Evolutionary conservation across 2,797 vertebrate species (phyloP).

Genomic region (Peromyscus aztecus): DNA sequence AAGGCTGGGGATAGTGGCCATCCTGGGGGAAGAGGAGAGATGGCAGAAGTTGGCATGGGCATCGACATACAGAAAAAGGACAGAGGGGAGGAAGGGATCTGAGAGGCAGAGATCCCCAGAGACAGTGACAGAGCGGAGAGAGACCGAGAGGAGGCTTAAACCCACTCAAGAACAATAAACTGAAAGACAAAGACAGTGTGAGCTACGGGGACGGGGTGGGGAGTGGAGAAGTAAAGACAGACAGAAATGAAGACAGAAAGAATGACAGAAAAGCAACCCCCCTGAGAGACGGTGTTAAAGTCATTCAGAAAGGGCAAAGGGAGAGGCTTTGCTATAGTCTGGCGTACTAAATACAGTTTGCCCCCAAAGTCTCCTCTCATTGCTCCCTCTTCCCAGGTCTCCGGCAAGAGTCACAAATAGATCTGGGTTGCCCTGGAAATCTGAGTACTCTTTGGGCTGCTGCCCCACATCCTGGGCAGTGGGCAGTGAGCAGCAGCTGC

Average conservation of each 20-base stretch:
- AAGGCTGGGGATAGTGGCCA: neutral
- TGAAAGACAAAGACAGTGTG: neutral
- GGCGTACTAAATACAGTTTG: neutral
- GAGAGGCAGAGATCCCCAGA: neutral
- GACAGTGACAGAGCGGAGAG: neutral
- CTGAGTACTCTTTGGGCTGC: neutral
- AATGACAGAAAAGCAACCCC: neutral
- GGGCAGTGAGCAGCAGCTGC: neutral
- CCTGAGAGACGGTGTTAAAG: neutral
- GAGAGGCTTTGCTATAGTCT: neutral
- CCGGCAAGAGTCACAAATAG: constrained; percentile 22
- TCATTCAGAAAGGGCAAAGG: neutral
- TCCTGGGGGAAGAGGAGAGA: constrained; percentile 23
- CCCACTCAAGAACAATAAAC: neutral
- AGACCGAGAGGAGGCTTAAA: neutral
- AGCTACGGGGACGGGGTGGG: neutral
- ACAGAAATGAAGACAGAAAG: constrained; percentile 4
- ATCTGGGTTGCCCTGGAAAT: neutral
- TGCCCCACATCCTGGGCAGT: neutral
- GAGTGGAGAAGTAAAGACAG: neutral
- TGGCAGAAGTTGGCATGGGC: constrained; percentile 29
- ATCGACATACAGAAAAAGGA: constrained; percentile 32
- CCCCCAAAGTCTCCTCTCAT: neutral
- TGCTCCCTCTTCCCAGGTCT: neutral
- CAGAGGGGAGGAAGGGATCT: neutral